These are phyloP conservation scores for Epinephelus cyanopodus DNA, from an alignment of 2,113 vertebrate genomes.

Conservation along the genomic window DNA sequence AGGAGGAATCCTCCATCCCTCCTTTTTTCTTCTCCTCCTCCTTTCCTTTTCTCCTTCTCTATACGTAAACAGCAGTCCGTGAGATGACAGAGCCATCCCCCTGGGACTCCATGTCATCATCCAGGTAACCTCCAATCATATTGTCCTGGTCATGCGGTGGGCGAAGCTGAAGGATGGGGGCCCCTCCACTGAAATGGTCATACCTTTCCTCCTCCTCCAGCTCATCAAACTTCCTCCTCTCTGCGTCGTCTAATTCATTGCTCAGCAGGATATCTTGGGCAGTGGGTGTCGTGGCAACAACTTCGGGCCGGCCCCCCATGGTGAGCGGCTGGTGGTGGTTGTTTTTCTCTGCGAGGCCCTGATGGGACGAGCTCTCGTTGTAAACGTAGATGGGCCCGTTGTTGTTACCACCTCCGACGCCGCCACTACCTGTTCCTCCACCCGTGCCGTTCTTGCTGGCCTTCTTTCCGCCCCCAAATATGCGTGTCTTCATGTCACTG, in stretches of 20 bases:
- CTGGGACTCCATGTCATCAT: slow-evolving; percentile 95
- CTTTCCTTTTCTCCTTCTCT: slow-evolving; percentile 57
- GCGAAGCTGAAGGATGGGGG: slow-evolving; percentile 83
- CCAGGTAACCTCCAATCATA: slow-evolving; percentile 80
- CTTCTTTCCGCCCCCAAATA: slow-evolving; percentile 87
- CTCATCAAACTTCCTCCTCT: slow-evolving; percentile 86
- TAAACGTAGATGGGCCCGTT: slow-evolving; percentile 85
- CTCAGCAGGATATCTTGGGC: slow-evolving; percentile 86
- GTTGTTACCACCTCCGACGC: slow-evolving; percentile 79
- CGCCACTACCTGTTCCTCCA: slow-evolving; percentile 65
- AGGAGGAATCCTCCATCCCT: slow-evolving; percentile 40
- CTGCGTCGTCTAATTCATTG: slow-evolving; percentile 81
- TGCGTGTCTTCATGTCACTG: slow-evolving; percentile 87
- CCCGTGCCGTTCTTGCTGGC: slow-evolving; percentile 83
- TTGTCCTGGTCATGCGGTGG: slow-evolving; percentile 67
- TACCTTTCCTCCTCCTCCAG: slow-evolving; percentile 87
- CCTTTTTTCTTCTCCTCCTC: slow-evolving; percentile 9
- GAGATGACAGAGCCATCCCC: slow-evolving; percentile 93
- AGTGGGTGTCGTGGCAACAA: slow-evolving; percentile 72
- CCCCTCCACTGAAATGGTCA: slow-evolving; percentile 83
- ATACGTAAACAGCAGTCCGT: slow-evolving; percentile 91
- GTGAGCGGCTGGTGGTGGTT: slow-evolving; percentile 80
- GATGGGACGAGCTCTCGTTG: slow-evolving; percentile 75
- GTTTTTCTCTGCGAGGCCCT: slow-evolving; percentile 81
- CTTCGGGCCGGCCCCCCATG: slow-evolving; percentile 68